Base-by-base conservation (phyloP, 2,888 invertebrate genomes). In the Spisula solida region DNA sequence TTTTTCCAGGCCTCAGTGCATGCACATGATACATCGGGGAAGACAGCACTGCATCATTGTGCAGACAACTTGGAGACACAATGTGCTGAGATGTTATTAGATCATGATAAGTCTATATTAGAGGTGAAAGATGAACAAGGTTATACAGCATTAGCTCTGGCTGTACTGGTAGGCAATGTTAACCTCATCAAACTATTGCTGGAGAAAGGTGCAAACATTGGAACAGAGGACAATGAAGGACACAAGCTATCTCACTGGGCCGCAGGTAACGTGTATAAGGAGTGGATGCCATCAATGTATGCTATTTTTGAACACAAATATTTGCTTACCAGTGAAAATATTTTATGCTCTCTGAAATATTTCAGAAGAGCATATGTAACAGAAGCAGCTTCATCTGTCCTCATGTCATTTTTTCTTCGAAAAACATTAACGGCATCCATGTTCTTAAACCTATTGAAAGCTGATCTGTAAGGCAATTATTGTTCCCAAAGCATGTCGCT, bases 221-320 rank as follows among this genome's bases (percentile, higher is more conserved):
- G 98, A 96, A 98, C 98, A 80, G 97, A 98, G 93, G 99, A 99
- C 97, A 98, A 98, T 95, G 99, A 99, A 96, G 98, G 98, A 90
- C 99, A 99, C 96, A 98, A 99, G 1, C 98, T 98, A 80, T 98
- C 99, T 16, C 99, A 99, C 97, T 99, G 99, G 99, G 99, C 99
- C 29, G 99, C 99, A 93, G 99, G 99, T 99, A 83, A 1, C 1
- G 16, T 8, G 51, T 41, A 41, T 41, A n/a, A n/a, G n/a, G n/a
- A n/a, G n/a, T n/a, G n/a, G n/a, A n/a, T n/a, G n/a, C n/a, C n/a
- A n/a, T n/a, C n/a, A n/a, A n/a, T n/a, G n/a, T n/a, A n/a, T n/a
- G n/a, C n/a, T n/a, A n/a, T n/a, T n/a, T n/a, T n/a, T n/a, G n/a
- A n/a, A n/a, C n/a, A n/a, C n/a, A n/a, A n/a, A n/a, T n/a, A n/a